These are phyloP conservation scores for Phylloscopus collybita DNA, from an alignment of 2,797 vertebrate genomes.

Conservation along the genomic window DNA sequence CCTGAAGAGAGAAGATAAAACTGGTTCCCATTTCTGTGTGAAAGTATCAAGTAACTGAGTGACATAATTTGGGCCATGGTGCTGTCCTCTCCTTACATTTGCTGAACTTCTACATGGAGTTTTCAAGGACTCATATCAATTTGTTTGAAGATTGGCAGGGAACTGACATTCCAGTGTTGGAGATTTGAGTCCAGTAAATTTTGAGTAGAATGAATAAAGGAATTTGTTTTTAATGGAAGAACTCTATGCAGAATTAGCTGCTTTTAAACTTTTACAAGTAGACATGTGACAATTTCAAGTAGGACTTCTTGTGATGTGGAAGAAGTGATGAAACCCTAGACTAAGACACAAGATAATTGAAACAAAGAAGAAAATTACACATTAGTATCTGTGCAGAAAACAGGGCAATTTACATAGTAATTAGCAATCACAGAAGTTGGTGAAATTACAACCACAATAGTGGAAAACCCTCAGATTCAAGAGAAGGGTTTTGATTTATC, in stretches of 20 bases:
- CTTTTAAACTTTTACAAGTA: not conserved
- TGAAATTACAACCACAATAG: not conserved
- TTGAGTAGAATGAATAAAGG: not conserved
- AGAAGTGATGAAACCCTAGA: not conserved
- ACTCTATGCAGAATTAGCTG: not conserved
- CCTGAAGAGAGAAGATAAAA: not conserved
- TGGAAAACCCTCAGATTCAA: not conserved
- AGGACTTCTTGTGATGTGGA: not conserved
- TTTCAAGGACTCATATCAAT: not conserved
- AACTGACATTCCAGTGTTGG: not conserved
- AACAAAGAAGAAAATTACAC: not conserved
- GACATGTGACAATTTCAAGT: not conserved
- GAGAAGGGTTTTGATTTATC: not conserved
- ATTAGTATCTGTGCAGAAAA: not conserved
- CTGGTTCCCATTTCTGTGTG: fast-evolving
- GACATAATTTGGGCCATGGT: not conserved
- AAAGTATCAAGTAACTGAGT: not conserved
- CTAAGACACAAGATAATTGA: not conserved
- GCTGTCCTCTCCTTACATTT: not conserved
- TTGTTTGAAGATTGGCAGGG: not conserved
- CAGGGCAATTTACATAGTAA: not conserved
- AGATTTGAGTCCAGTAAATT: not conserved
- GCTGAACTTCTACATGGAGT: not conserved
- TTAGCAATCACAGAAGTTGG: not conserved
- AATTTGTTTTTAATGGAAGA: not conserved